phyloP scores from a whole-genome alignment of 1,140 invertebrate species.

The Drosophila watanabei region DNA sequence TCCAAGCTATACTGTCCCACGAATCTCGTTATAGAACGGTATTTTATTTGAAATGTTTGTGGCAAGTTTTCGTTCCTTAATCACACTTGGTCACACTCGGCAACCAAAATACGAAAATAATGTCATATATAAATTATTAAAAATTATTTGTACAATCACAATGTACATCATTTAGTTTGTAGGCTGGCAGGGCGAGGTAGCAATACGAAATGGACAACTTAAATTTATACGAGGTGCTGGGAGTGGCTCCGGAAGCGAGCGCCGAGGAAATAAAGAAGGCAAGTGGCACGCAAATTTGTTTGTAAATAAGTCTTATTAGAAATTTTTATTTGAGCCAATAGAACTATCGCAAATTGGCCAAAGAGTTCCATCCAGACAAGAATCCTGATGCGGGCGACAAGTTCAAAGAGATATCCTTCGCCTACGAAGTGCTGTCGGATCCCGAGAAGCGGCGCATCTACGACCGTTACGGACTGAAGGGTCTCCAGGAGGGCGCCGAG shows the following conservation, averaged over 20 bases:
- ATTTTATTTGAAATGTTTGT: slow-evolving; percentile 1
- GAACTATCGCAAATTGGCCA: slow-evolving; percentile 94
- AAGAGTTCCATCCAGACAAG: slow-evolving; percentile 95
- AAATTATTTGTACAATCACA: slow-evolving; percentile 33
- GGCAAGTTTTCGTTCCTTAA: not conserved
- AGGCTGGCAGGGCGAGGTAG: slow-evolving; percentile 18
- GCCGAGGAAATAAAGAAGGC: slow-evolving; percentile 96
- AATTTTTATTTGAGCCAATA: slow-evolving; percentile 81
- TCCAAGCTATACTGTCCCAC: not conserved
- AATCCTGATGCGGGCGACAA: slow-evolving; percentile 93
- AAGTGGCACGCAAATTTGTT: slow-evolving; percentile 64
- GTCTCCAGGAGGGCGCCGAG: slow-evolving; percentile 91
- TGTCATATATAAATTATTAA: slow-evolving; percentile 48
- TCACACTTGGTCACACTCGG: slow-evolving; percentile 44
- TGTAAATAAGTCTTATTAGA: not conserved
- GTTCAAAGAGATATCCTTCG: slow-evolving; percentile 96
- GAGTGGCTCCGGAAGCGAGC: slow-evolving; percentile 91
- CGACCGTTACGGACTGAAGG: slow-evolving; percentile 92
- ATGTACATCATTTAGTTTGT: slow-evolving; percentile 55
- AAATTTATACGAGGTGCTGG: slow-evolving; percentile 93
- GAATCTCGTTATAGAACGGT: not conserved
- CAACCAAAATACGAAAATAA: slow-evolving; percentile 47
- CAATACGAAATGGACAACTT: slow-evolving; percentile 88
- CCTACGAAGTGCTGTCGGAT: slow-evolving; percentile 93
- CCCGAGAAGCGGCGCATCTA: slow-evolving; percentile 90